Conservation (phyloP, 2,797 vertebrate species). For the Uromys caudimaculatus region DNA sequence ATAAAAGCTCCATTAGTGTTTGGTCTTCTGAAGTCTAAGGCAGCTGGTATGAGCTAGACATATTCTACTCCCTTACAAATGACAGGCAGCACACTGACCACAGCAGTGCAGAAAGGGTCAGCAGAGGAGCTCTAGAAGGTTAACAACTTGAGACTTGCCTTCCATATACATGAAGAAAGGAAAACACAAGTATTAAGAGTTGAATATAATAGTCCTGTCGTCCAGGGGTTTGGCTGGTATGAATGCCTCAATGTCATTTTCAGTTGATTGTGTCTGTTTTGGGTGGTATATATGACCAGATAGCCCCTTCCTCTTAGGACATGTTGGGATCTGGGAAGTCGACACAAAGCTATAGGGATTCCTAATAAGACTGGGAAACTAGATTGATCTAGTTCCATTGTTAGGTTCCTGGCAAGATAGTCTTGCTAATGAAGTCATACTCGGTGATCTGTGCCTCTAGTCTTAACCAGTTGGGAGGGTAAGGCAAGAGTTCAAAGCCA, state of each 20-base stretch:
- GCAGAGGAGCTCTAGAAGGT: neutral
- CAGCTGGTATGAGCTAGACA: neutral
- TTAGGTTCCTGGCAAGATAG: neutral
- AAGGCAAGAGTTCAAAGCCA: neutral
- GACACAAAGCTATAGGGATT: neutral
- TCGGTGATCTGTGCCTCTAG: neutral
- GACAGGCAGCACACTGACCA: neutral
- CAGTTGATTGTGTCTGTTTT: neutral
- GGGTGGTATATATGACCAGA: neutral
- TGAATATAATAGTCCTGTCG: neutral
- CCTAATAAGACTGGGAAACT: neutral
- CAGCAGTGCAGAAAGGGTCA: neutral
- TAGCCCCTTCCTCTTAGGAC: neutral
- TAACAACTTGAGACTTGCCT: neutral
- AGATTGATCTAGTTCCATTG: neutral
- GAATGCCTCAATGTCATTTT: neutral
- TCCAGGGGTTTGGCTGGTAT: neutral
- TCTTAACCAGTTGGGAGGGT: neutral
- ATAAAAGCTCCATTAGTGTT: neutral
- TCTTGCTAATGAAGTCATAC: neutral
- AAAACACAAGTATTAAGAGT: neutral
- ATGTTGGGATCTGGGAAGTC: neutral
- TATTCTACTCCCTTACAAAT: rapidly evolving
- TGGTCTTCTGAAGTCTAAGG: neutral
- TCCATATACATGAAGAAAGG: neutral